These are phyloP conservation scores for Daubentonia madagascariensis DNA, from an alignment of 2,113 vertebrate genomes.

Conservation along the genomic window DNA sequence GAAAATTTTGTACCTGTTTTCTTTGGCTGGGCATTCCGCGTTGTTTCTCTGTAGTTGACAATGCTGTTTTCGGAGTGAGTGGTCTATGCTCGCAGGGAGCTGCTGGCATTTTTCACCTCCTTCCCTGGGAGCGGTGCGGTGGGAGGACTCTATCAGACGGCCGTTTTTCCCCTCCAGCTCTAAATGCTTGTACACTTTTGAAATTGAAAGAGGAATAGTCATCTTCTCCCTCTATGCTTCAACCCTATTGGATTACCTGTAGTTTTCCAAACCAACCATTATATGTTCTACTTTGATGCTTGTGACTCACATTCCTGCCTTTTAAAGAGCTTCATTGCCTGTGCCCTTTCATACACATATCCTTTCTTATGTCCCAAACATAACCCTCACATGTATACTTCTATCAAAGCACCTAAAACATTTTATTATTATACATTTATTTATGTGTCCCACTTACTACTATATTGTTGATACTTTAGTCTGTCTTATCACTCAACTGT, in stretches of 20 bases:
- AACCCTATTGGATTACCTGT: not conserved
- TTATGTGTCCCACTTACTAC: not conserved
- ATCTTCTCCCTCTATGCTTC: not conserved
- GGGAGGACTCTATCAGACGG: too few species aligned
- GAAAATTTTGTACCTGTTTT: too few species aligned
- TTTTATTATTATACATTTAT: not conserved
- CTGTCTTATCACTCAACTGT: not conserved
- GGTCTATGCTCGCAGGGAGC: too few species aligned
- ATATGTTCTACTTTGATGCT: not conserved
- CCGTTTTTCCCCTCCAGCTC: too few species aligned
- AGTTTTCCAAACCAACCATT: not conserved
- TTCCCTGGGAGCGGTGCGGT: too few species aligned
- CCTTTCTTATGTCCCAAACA: not conserved
- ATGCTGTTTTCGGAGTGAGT: too few species aligned
- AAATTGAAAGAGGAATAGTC: not conserved
- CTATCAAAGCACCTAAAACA: not conserved
- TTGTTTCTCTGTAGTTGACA: too few species aligned
- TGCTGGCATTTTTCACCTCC: too few species aligned
- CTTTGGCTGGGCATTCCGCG: too few species aligned
- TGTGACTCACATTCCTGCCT: not conserved
- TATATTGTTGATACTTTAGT: not conserved
- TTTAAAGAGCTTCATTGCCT: not conserved
- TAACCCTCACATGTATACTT: not conserved
- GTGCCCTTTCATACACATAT: not conserved
- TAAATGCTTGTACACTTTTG: not conserved